phyloP scores from a whole-genome alignment of 2,113 vertebrate genomes.

The Danionella cerebrum region DNA sequence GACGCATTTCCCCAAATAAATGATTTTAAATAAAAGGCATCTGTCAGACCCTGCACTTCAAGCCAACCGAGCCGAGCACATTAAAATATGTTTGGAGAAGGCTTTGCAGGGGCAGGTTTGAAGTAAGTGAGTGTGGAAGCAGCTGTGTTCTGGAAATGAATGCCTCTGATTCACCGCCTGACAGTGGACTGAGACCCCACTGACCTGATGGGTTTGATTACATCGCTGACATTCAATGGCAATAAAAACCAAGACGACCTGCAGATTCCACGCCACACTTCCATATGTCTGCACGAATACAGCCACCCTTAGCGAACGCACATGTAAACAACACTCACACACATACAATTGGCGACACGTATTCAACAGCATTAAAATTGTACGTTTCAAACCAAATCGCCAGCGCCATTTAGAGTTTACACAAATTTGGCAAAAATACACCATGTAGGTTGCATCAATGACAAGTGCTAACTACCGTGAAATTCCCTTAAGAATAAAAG shows the following conservation, averaged over 20 bases:
- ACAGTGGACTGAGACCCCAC: slow-evolving; percentile 42
- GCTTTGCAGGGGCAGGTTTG: slow-evolving; percentile 43
- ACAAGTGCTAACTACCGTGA: slow-evolving; percentile 70
- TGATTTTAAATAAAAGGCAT: not conserved
- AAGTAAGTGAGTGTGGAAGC: slow-evolving; percentile 39
- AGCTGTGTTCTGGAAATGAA: slow-evolving; percentile 65
- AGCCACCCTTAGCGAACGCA: slow-evolving; percentile 1
- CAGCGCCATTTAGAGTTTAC: no score
- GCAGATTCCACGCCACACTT: slow-evolving; percentile 21
- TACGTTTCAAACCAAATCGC: no score
- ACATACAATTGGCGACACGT: slow-evolving; percentile 26
- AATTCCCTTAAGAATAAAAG: slow-evolving; percentile 71
- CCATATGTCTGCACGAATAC: not conserved
- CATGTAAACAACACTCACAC: slow-evolving; percentile 14
- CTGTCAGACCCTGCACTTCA: slow-evolving; percentile 55
- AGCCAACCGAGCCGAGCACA: slow-evolving; percentile 47
- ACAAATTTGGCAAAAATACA: slow-evolving; percentile 45
- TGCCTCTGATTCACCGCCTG: slow-evolving; percentile 53
- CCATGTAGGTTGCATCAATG: slow-evolving; percentile 60
- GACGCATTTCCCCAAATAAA: slow-evolving; percentile 50
- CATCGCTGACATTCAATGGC: slow-evolving; percentile 34
- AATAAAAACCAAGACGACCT: slow-evolving; percentile 15
- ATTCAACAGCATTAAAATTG: no score
- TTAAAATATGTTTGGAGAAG: slow-evolving; percentile 56
- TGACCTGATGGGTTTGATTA: slow-evolving; percentile 53